These are phyloP conservation scores for Oryzaephilus surinamensis DNA, from an alignment of 1,140 invertebrate species.

Conservation along the genomic window DNA sequence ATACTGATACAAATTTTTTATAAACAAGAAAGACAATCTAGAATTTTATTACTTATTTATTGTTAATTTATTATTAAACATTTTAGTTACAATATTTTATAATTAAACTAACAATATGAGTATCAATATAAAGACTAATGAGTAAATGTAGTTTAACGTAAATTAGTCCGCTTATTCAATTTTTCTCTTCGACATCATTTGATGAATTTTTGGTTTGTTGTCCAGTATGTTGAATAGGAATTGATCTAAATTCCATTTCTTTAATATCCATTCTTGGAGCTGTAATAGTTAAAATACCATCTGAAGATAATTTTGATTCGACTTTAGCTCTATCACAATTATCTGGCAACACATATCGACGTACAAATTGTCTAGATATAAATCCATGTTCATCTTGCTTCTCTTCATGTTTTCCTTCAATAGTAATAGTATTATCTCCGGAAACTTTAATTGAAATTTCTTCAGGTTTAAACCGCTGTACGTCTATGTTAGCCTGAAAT, in stretches of 20 bases:
- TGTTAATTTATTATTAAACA: too few relatives aligned
- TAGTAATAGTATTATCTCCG: slow-evolving; percentile 41
- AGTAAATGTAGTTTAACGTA: too few relatives aligned
- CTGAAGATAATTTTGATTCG: slow-evolving; percentile 54
- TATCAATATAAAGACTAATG: too few relatives aligned
- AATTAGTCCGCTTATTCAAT: too few relatives aligned
- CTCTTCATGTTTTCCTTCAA: too few relatives aligned
- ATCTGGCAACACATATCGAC: slow-evolving; percentile 46
- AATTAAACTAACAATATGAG: too few relatives aligned
- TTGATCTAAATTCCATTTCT: slow-evolving; percentile 36
- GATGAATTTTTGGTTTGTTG: slow-evolving; percentile 5
- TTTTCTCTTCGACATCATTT: too few relatives aligned
- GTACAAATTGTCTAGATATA: slow-evolving; percentile 44
- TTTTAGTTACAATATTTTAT: too few relatives aligned
- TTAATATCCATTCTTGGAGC: slow-evolving; percentile 46
- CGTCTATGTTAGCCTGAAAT: slow-evolving; percentile 37
- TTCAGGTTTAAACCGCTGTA: slow-evolving; percentile 49
- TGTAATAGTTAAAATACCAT: slow-evolving; percentile 56
- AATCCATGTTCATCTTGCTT: slow-evolving; percentile 39
- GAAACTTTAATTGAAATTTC: slow-evolving; percentile 49
- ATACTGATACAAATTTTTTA: too few relatives aligned
- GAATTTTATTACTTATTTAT: too few relatives aligned
- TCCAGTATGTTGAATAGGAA: slow-evolving; percentile 50
- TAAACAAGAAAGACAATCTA: too few relatives aligned
- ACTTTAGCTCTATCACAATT: slow-evolving; percentile 52